Evolutionary conservation across 2,797 vertebrate species (phyloP), one percentile per base, ranked within the genome.

Genomic region (Mus caroli): DNA sequence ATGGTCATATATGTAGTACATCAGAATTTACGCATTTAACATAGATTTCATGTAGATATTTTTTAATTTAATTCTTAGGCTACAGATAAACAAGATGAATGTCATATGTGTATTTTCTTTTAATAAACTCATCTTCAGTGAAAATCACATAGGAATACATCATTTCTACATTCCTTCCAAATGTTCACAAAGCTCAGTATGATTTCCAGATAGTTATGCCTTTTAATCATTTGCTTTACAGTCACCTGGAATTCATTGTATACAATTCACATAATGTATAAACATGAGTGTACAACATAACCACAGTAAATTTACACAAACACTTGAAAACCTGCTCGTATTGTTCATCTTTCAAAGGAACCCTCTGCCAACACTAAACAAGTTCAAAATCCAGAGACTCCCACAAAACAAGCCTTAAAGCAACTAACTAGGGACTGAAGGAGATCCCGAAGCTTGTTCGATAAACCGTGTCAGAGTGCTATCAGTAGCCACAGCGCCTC

Each of bases 171-270:
- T 26, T 73, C 14, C 3, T 85, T 90, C 80, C 43, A 94, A 93
- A 96, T 86, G 80, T 95, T 88, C 79, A 75, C 90, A 95, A 86
- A 92, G 22, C 50, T 87, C 80, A 67, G 76, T 54, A 90, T 82
- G 86, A 90, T 93, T 96, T 96, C 85, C 90, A 97, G 40, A 94
- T 40, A 95, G 71, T 96, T 95, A 95, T 62, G 37, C 0, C 82
- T 88, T 97, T 94, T 92, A 94, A 94, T 95, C 87, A 50, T 82
- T 90, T 73, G 91, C 77, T 91, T 82, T 95, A 54, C 3, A 20
- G 58, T 93, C 96, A 97, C 96, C 92, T 97, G 96, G 95, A 96
- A 95, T 95, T 92, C 96, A 96, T 83, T 94, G 90, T 82, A 64
- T 87, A 62, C 62, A 85, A 54, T 40, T 43, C 43, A 75, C 3